These are phyloP conservation scores for Sycobia sp. DNA, from an alignment of 1,140 invertebrate genomes.

Conservation along the genomic window DNA sequence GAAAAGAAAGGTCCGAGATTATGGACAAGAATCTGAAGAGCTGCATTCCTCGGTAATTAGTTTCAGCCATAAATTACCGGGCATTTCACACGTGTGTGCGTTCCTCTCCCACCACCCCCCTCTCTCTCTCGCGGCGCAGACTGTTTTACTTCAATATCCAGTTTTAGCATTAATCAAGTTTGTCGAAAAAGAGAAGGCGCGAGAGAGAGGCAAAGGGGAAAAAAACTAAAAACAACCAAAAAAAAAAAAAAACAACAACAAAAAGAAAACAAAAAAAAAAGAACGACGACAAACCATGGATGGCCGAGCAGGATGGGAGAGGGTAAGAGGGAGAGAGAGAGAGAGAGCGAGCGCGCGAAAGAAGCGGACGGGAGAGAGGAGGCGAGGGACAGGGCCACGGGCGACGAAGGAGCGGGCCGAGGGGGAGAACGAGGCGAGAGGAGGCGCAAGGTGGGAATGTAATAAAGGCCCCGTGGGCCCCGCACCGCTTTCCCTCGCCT, in stretches of 20 bases:
- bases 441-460: too few species aligned
- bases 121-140: slow-evolving; percentile 33
- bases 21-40: slow-evolving; percentile 47
- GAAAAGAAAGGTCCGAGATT: slow-evolving; percentile 43
- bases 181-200: slow-evolving; percentile 22
- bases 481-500: too few species aligned
- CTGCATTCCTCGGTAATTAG: slow-evolving; percentile 58
- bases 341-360: too few species aligned
- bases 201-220: slow-evolving; percentile 6
- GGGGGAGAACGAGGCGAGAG: too few species aligned
- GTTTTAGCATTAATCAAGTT: slow-evolving; percentile 35
- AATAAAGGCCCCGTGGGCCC: too few species aligned
- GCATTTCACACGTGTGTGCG: slow-evolving; percentile 51
- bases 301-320: background rate
- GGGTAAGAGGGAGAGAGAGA: background rate
- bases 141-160: slow-evolving; percentile 36
- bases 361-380: too few species aligned
- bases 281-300: slow-evolving; percentile 7
- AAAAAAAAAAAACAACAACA: background rate
- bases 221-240: slow-evolving; percentile 1
- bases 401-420: too few species aligned
- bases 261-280: background rate
- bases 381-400: background rate
- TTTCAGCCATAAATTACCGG: slow-evolving; percentile 58
- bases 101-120: too few species aligned